phyloP scores from a whole-genome alignment of 2,797 vertebrate genomes.

The Siniperca undulata region DNA sequence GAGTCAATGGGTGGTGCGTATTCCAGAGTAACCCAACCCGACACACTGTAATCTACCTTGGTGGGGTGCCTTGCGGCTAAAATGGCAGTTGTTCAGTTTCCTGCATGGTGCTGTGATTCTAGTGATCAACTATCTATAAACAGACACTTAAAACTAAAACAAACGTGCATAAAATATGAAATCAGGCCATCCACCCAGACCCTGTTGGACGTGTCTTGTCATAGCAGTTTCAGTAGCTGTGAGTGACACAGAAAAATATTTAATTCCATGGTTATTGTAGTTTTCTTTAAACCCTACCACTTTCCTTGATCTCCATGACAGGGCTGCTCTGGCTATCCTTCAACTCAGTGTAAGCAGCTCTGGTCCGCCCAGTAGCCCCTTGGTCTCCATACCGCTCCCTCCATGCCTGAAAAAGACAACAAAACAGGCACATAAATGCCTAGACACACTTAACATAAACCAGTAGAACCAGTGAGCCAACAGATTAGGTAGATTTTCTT shows the following conservation, averaged over 20 bases:
- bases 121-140: neutral
- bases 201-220: neutral
- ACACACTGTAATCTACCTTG: neutral
- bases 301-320: constrained; percentile 75
- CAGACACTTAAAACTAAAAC: neutral
- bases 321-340: constrained; percentile 83
- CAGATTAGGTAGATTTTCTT: neutral
- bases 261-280: neutral
- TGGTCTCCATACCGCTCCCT: constrained; percentile 87
- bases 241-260: neutral
- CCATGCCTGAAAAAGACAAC: constrained; percentile 86
- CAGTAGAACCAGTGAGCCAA: neutral
- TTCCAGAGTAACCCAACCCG: constrained; percentile 8
- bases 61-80: neutral
- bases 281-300: constrained; percentile 75
- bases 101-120: neutral
- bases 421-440: constrained; percentile 33
- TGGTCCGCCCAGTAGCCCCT: constrained; percentile 78
- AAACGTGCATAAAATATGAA: neutral
- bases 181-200: neutral
- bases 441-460: constrained; percentile 6
- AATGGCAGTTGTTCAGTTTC: constrained; percentile 8
- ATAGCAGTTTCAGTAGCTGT: neutral
- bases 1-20: neutral
- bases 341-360: constrained; percentile 87